phyloP scores from a whole-genome alignment of 2,888 invertebrate genomes.

The Xanthia icteritia region DNA sequence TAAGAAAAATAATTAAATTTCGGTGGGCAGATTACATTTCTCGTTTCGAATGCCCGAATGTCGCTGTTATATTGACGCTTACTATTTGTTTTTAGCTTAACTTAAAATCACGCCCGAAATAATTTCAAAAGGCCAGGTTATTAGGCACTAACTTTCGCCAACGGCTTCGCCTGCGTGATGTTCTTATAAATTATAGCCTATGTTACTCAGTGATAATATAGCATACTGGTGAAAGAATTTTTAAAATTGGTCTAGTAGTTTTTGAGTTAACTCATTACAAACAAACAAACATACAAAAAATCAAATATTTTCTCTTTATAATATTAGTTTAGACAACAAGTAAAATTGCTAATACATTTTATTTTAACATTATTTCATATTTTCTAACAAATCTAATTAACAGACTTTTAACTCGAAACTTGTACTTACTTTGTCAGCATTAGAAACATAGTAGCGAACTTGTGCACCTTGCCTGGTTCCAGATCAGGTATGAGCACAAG shows the following conservation, averaged over 20 bases:
- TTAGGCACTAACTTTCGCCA: too few relatives aligned
- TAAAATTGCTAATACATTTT: not conserved
- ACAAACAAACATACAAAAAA: too few relatives aligned
- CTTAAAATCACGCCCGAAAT: not conserved
- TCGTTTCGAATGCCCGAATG: not conserved
- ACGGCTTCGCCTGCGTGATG: too few relatives aligned
- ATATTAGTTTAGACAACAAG: too few relatives aligned
- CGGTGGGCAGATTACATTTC: not conserved
- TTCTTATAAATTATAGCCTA: too few relatives aligned
- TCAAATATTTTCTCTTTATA: too few relatives aligned
- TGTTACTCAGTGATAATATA: too few relatives aligned
- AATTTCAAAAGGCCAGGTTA: not conserved
- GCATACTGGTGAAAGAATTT: too few relatives aligned
- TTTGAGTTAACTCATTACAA: too few relatives aligned
- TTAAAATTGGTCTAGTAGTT: too few relatives aligned
- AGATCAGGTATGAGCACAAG: constrained; percentile 94
- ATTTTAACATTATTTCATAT: not conserved
- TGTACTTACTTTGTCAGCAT: constrained; percentile 93
- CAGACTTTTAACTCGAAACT: not conserved
- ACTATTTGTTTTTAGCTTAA: not conserved
- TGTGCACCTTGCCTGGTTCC: constrained; percentile 93
- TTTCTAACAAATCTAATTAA: not conserved
- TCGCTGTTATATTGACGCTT: not conserved
- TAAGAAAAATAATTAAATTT: constrained; percentile 5
- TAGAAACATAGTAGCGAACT: constrained; percentile 92